Percentiles rank a stretch among this genome's conserved stretches.
Conservation (phyloP, 2,888 invertebrate species). For the Ophion ellenae region DNA sequence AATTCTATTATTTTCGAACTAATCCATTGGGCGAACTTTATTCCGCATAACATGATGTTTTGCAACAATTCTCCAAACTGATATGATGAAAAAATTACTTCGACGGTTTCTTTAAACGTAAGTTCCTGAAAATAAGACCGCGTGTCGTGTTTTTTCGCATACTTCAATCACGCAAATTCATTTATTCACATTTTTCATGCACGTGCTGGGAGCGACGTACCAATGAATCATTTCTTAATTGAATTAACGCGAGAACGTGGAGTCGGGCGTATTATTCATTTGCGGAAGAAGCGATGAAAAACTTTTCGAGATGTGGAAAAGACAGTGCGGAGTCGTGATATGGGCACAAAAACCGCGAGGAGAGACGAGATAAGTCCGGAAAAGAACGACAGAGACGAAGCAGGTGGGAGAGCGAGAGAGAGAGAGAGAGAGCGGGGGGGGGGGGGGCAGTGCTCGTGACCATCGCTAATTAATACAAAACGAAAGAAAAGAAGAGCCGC, state of each 20-base stretch:
- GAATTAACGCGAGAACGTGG: slow-evolving; percentile 43
- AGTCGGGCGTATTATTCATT: slow-evolving; percentile 54
- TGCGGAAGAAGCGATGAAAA: slow-evolving; percentile 53
- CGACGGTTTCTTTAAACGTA: not conserved
- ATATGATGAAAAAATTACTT: too few species aligned
- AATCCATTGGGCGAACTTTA: too few species aligned
- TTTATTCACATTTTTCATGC: slow-evolving; percentile 16
- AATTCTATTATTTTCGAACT: too few species aligned
- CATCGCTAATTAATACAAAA: slow-evolving; percentile 63
- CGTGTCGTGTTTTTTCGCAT: not conserved
- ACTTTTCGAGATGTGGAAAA: slow-evolving; percentile 47
- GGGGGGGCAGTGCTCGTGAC: slow-evolving; percentile 54
- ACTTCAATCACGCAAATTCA: not conserved
- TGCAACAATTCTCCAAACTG: too few species aligned
- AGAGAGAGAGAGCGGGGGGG: not conserved
- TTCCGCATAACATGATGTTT: too few species aligned
- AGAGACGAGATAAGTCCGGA: slow-evolving; percentile 53
- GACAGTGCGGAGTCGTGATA: slow-evolving; percentile 12
- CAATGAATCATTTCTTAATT: slow-evolving; percentile 56
- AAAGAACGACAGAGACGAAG: not conserved
- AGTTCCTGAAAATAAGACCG: not conserved
- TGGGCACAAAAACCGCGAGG: slow-evolving; percentile 28
- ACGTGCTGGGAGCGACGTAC: slow-evolving; percentile 19
- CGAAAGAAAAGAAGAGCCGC: slow-evolving; percentile 39
- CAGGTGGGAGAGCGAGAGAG: not conserved